These are phyloP conservation scores for Nothocercus nigrocapillus DNA, from an alignment of 2,113 vertebrate genomes.

Conservation along the genomic window DNA sequence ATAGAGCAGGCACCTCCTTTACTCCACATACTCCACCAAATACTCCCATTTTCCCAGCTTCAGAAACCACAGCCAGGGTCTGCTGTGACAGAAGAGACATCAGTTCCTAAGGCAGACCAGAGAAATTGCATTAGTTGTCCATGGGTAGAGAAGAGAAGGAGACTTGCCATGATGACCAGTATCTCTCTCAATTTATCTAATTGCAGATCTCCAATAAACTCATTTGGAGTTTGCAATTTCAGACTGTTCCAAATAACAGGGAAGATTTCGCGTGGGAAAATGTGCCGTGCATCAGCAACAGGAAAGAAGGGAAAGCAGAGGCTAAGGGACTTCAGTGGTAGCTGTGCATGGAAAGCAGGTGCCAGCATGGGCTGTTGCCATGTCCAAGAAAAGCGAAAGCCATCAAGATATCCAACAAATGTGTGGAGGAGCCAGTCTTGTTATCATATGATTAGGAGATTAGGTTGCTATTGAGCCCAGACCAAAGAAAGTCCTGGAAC, in stretches of 20 bases:
- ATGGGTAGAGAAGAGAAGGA: not conserved
- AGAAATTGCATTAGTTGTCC: not conserved
- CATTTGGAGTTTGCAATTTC: not conserved
- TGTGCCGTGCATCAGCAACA: not conserved
- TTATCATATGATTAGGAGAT: not conserved
- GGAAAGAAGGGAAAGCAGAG: not conserved
- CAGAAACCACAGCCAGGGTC: not conserved
- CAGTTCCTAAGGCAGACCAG: not conserved
- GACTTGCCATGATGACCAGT: not conserved
- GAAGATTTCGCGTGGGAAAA: not conserved
- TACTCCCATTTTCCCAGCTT: not conserved
- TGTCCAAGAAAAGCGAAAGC: conserved; percentile 5
- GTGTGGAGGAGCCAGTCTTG: not conserved
- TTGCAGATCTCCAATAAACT: not conserved
- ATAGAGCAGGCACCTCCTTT: not conserved
- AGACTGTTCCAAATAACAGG: not conserved
- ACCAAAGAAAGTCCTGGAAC: conserved; percentile 50
- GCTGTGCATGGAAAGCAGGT: not conserved
- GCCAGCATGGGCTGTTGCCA: not conserved
- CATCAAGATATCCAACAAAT: not conserved
- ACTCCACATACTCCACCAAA: not conserved
- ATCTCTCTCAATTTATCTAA: not conserved
- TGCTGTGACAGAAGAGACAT: not conserved
- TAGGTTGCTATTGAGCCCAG: not conserved
- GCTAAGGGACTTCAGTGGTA: not conserved